phyloP scores from a whole-genome alignment of 1,140 invertebrate genomes.

The Zaprionus vittiger region DNA sequence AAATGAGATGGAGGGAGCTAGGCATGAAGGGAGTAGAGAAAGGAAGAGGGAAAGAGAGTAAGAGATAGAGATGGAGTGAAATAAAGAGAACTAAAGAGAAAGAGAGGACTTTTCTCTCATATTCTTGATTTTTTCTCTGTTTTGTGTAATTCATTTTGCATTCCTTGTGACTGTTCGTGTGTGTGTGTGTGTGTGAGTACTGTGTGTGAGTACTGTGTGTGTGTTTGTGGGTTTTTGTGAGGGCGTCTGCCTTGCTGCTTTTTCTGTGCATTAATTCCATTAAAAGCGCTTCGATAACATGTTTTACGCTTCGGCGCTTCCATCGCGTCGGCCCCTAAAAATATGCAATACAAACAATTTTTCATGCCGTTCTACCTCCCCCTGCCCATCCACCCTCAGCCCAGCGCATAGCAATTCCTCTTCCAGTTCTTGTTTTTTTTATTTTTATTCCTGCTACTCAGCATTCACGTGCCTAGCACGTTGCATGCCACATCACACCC shows the following conservation, averaged over 20 bases:
- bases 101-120: too few relatives aligned
- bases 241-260: constrained; percentile 34
- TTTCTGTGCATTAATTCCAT: constrained; percentile 65
- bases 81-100: too few relatives aligned
- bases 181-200: neutral
- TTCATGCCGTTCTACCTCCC: constrained; percentile 46
- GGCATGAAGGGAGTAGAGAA: too few relatives aligned
- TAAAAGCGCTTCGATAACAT: constrained; percentile 71
- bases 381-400: constrained; percentile 6
- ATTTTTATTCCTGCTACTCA: constrained; percentile 33
- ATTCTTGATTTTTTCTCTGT: neutral
- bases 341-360: constrained; percentile 75
- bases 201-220: constrained; percentile 13
- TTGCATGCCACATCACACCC: constrained; percentile 15
- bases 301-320: constrained; percentile 66
- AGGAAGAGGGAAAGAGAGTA: too few relatives aligned
- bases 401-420: neutral
- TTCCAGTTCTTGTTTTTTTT: constrained; percentile 16
- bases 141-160: constrained; percentile 44
- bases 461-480: constrained; percentile 46
- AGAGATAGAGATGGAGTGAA: too few relatives aligned
- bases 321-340: constrained; percentile 56
- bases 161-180: constrained; percentile 2
- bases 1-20: neutral
- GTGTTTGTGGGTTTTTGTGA: constrained; percentile 19